A percentile compares a stretch with the other conserved stretches of the same genome.
phyloP scores from a whole-genome alignment of 2,888 invertebrate genomes.

The Invenusta paracnida region DNA sequence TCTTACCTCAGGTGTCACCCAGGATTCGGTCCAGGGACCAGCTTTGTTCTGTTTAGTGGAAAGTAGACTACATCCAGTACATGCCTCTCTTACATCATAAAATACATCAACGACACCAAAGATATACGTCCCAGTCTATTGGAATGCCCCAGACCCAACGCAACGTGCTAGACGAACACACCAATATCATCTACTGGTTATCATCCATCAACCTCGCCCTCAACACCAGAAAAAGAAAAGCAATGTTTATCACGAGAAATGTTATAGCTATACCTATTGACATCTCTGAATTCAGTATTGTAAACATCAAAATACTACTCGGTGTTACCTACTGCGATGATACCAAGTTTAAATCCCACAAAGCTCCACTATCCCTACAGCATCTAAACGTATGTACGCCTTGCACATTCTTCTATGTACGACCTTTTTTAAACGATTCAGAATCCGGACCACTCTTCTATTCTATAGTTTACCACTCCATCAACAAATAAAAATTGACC shows the following conservation, averaged over 20 bases:
- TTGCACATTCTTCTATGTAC: too few species aligned
- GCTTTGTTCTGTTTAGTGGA: background rate
- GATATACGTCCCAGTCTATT: background rate
- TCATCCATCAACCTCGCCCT: background rate
- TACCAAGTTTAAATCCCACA: too few species aligned
- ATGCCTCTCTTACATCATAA: background rate
- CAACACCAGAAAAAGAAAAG: too few species aligned
- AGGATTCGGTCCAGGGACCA: background rate
- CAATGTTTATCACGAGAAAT: background rate
- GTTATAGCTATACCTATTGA: background rate
- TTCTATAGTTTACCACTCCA: too few species aligned
- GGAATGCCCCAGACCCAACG: background rate
- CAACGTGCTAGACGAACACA: background rate
- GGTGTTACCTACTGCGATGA: too few species aligned
- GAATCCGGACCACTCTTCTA: too few species aligned
- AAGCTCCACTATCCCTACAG: too few species aligned
- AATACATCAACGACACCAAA: background rate
- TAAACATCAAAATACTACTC: too few species aligned
- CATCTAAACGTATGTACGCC: too few species aligned
- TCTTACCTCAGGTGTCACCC: background rate
- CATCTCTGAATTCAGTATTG: too few species aligned
- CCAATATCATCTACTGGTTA: background rate
- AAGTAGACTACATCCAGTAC: background rate
- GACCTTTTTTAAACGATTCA: too few species aligned
- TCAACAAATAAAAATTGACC: too few species aligned